These are phyloP conservation scores for Cydia fagiglandana DNA, from an alignment of 1,140 invertebrate genomes.

Conservation along the genomic window DNA sequence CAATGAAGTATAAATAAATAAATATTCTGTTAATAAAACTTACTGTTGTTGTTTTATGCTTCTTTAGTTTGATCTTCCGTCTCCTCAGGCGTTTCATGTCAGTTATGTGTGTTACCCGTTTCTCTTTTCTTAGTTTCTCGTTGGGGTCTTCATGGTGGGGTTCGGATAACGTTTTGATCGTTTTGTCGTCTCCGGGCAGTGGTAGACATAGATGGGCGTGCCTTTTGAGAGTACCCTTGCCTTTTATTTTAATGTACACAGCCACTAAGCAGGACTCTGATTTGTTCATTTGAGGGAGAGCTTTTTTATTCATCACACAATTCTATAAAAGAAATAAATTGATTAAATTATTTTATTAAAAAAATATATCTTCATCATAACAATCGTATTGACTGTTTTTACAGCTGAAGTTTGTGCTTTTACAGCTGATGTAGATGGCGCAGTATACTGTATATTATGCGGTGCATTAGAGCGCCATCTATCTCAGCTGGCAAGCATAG, in stretches of 20 bases:
- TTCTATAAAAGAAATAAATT: conserved; percentile 46
- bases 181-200: conserved; percentile 74
- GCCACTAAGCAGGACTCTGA: conserved; percentile 54
- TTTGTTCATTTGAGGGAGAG: conserved; percentile 49
- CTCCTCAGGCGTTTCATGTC: conserved; percentile 81
- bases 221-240: conserved; percentile 56
- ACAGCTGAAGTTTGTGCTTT: too few species aligned
- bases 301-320: conserved; percentile 45
- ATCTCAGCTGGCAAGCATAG: too few species aligned
- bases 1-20: too few species aligned
- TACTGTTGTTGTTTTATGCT: conserved; percentile 51
- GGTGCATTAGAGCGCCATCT: too few species aligned
- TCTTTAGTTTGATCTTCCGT: conserved; percentile 79
- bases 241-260: conserved; percentile 55
- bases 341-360: background rate
- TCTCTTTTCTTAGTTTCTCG: conserved; percentile 78
- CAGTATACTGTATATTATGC: too few species aligned
- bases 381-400: too few species aligned
- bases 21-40: conserved; percentile 12
- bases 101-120: conserved; percentile 80
- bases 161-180: conserved; percentile 77
- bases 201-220: conserved; percentile 85
- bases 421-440: too few species aligned
- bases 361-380: too few species aligned
- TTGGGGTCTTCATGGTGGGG: conserved; percentile 81